Base-by-base conservation (phyloP, 1,140 invertebrate genomes). In the Drosophila albomicans region DNA sequence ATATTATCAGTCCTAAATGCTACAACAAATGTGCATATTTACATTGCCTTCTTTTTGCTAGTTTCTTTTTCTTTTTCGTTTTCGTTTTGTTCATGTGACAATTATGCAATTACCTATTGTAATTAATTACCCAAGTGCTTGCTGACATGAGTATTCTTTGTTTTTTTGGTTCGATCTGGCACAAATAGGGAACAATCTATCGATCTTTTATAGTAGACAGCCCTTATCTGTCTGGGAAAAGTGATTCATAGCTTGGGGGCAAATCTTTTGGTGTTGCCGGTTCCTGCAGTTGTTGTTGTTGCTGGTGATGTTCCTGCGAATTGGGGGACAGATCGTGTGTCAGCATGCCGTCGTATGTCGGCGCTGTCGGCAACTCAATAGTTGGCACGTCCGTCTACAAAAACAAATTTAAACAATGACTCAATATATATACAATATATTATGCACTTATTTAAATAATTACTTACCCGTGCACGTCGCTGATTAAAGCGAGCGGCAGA, bases 191-290 rank as follows among this genome's bases (percentile, higher is more conserved):
- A 13, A 66, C 61, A 49, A 65, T 35, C 70, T 52, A 64, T 15
- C 10, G 35, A 38, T 41, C 15, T 69, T 20, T 32, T 10, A 2
- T 13, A 41, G 25, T 54, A 13, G 15, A 30, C 20, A 59, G 48
- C 62, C 63, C 57, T 92, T 92, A 92, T 91, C 91, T 92, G n/a
- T 92, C 91, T 6, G 91, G 91, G 54, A 92, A 92, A 0, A 92
- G 70, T 13, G 89, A 91, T 68, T 92, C 91, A 59, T 92, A 92
- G 64, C 91, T 92, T 5, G 91, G 91, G 13, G 91, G 91, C 49
- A 91, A 65, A 78, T 92, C 91, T 73, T 92, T 92, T n/a, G 91
- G 89, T 13, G 91, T 82, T 45, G 76, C 64, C 5, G 81, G 82
- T 1, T 38, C 10, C 35, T 38, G 35, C 7, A 8, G 5, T 32